These are phyloP conservation scores for Sakesphorus luctuosus DNA, from an alignment of 2,113 vertebrate genomes.

Conservation along the genomic window DNA sequence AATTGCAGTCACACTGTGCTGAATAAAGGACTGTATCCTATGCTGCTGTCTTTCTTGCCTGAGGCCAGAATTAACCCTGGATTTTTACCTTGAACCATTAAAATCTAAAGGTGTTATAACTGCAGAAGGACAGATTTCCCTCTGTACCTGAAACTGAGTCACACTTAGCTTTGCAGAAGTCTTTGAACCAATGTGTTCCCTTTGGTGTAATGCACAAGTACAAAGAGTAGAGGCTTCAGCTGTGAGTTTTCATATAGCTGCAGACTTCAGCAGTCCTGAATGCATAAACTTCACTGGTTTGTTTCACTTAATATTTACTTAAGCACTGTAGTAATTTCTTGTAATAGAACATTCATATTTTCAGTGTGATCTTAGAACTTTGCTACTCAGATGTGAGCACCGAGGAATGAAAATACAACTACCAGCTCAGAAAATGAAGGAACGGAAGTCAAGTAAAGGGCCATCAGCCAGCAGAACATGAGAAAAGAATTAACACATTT, in stretches of 20 bases:
- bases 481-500: conserved; percentile 29
- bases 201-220: neutral
- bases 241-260: neutral
- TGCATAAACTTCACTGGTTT: neutral
- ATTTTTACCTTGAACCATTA: conserved; percentile 8
- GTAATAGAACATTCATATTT: neutral
- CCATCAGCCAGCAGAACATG: neutral
- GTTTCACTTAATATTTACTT: neutral
- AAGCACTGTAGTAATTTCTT: neutral
- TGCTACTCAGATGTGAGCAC: neutral
- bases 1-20: neutral
- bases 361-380: neutral
- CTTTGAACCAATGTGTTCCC: neutral
- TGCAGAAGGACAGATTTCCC: neutral
- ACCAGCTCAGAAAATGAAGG: neutral
- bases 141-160: neutral
- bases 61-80: neutral
- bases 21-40: neutral
- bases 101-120: neutral
- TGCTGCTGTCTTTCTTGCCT: neutral
- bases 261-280: neutral
- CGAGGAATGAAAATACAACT: neutral
- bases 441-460: neutral
- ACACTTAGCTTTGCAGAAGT: neutral
- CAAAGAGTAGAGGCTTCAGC: neutral